Conservation (phyloP, 2,113 vertebrate genomes). For the Stigmatopora nigra region DNA sequence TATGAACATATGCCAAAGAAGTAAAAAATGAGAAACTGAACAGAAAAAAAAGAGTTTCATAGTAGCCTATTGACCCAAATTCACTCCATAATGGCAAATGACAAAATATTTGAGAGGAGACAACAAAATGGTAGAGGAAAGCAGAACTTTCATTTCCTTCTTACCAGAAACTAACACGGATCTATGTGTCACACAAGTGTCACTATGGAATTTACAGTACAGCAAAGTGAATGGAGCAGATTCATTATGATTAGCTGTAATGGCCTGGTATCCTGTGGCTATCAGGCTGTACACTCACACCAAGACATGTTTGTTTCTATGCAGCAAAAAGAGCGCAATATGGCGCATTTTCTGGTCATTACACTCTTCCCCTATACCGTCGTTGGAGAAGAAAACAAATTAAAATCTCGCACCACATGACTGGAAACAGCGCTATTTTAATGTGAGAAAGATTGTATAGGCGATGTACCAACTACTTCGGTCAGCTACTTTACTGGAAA, state of each 20-base stretch:
- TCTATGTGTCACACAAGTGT: constrained; percentile 14
- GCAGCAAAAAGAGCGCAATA: constrained; percentile 29
- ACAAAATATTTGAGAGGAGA: constrained; percentile 4
- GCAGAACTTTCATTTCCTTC: constrained; percentile 16
- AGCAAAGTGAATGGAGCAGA: constrained; percentile 10
- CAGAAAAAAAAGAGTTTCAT: not conserved
- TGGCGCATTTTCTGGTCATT: constrained; percentile 22
- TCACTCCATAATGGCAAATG: constrained; percentile 5
- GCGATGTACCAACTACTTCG: not conserved
- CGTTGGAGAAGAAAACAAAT: constrained; percentile 19
- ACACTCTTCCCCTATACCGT: constrained; percentile 19
- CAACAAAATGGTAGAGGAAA: constrained; percentile 18
- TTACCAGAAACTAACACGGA: constrained; percentile 9
- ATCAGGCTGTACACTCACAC: constrained; percentile 16
- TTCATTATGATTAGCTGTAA: constrained; percentile 26
- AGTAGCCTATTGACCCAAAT: not conserved
- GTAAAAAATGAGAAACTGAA: constrained; percentile 5
- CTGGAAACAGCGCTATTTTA: not conserved
- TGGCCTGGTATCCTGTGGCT: constrained; percentile 12
- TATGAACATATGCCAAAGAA: not conserved
- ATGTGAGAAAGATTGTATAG: constrained; percentile 6
- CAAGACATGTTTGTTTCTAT: constrained; percentile 20
- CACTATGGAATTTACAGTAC: constrained; percentile 9
- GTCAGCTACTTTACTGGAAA: not conserved
- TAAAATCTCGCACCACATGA: constrained; percentile 10